Evolutionary conservation across 2,888 invertebrate genomes (phyloP), one percentile per base, ranked within the genome.

Genomic region (Ceramica pisi): DNA sequence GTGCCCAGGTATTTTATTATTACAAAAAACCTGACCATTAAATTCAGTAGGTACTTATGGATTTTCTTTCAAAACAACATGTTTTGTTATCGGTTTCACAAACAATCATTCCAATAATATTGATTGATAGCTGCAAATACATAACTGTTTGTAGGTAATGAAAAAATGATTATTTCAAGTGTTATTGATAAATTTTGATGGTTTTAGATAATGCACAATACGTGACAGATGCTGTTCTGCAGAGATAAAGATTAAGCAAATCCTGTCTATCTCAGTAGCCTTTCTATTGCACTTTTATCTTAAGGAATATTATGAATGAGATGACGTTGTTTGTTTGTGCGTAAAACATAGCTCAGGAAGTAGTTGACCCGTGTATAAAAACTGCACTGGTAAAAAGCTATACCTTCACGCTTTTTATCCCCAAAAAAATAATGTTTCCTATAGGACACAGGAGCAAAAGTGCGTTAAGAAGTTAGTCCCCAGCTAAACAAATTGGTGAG

Each of bases 191-290:
- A n/a, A 38, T 48, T 63, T 62, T 62, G 51, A 78, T 55, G 31
- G 21, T 38, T 64, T 31, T 21, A 65, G 79, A 79, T 78, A 73
- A 38, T 41, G 31, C 4, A 0, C 3, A 53, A 26, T 67, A 73
- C 38, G 16, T 69, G 35, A 31, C 19, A 12, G 8, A 76, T 48
- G 12, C 23, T 55, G 23, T 38, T 53, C 5, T 10, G 14, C 12
- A 7, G 16, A 71, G 60, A 64, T 56, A 78, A 78, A 21, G 19
- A 12, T 53, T 57, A 35, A 48, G 16, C 44, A 21, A 38, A 64
- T 75, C 19, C 6, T 0, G 2, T 23, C 46, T 50, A 56, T 75
- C 41, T 69, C 46, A 23, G 26, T 23, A 0, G 9, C 14, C 19
- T 57, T 31, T 26, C 41, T 64, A 0, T 60, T 70, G 26, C 14